Evolutionary conservation across 2,888 invertebrate genomes (phyloP), one percentile per base, ranked within the genome.

Genomic region (Netelia fuscicornis): DNA sequence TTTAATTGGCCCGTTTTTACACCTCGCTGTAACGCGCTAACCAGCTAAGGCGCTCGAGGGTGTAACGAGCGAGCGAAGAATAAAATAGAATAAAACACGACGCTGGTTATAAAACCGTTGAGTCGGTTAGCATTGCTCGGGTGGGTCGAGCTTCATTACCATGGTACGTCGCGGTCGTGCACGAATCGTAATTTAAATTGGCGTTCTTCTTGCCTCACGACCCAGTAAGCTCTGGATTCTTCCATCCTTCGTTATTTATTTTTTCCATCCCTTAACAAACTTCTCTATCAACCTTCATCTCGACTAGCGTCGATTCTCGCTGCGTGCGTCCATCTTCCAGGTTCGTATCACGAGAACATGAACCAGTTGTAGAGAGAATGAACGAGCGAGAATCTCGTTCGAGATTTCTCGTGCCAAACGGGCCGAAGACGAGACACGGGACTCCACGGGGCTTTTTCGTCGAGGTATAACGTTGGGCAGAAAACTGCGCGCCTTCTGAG

Each of bases 1-100:
- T 86, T 88, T 87, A 86, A 85, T 87, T 84, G 78, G 79, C 85
- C 58, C 72, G 78, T 79, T 84, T 77, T 68, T 30, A 6, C 44
- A 11, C 11, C 6, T 70, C 65, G 20, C 56, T 23, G 30, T 48
- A 20, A 30, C 71, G 52, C 67, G 48, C 58, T 75, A 70, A 62
- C 25, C 58, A 13, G n/a, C n/a, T 10, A 6, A 9, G 25, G 20
- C 0, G 52, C 37, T 37, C 37, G 37, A 37, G 37, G 37, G 37
- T 37, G 37, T 37, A 37, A 1, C 37, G 37, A 37, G 37, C 37
- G 37, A 37, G 37, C 37, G 2, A 37, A 37, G 37, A 37, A 37
- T 37, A 52, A 68, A 68, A 52, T 6, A 48, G 6, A 23, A 68
- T 52, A 13, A 71, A 64, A 20, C 52, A 2, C 62, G 48, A 23